Evolutionary conservation across 2,113 vertebrate genomes (phyloP), one percentile per base, ranked within the genome.

Genomic region (Rhinichthys klamathensis): DNA sequence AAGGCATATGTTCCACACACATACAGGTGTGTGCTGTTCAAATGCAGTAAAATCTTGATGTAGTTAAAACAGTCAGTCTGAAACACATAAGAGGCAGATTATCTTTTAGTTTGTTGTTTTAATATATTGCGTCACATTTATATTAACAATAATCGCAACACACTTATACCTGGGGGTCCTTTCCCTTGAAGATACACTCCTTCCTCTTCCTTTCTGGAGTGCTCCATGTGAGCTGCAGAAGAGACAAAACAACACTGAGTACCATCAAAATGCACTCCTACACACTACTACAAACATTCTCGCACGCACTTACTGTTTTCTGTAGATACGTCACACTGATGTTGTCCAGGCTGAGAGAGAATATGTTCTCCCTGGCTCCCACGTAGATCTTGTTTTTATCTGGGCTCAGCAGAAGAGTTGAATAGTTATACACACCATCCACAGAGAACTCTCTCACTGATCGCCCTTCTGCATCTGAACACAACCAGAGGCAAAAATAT

Each of bases 41-140:
- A 84, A 1, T 83, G 95, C 46, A 99, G 92, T 82, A 99, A 94
- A 90, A 99, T 97, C 95, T 99, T 99, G 93, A 99, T 93, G 92
- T 99, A 99, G 94, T 99, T 99, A 92, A 99, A 97, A 90, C 98
- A 99, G 90, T 99, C 98, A 0, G 94, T 97, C 98, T 99, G 91
- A 41, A 63, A 51, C 65, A 35, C 82, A 44, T 54, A 44, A 54
- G 1, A 32, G 7, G 8, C 46, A 54, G 13, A 11, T 51, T 32
- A 21, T 54, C 10, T 49, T 74, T 70, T 69, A 69, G 18, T 77
- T 56, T 13, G 16, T 54, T 32, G 46, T 35, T 74, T 73, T 11
- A 25, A 38, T 49, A 13, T 25, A 63, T 65, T 25, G 3, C 15
- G 11, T 6, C 18, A 60, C 11, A n/a, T 23, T 23, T 41, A 41